phyloP scores from a whole-genome alignment of 2,113 vertebrate species.

The Pollachius pollachius region DNA sequence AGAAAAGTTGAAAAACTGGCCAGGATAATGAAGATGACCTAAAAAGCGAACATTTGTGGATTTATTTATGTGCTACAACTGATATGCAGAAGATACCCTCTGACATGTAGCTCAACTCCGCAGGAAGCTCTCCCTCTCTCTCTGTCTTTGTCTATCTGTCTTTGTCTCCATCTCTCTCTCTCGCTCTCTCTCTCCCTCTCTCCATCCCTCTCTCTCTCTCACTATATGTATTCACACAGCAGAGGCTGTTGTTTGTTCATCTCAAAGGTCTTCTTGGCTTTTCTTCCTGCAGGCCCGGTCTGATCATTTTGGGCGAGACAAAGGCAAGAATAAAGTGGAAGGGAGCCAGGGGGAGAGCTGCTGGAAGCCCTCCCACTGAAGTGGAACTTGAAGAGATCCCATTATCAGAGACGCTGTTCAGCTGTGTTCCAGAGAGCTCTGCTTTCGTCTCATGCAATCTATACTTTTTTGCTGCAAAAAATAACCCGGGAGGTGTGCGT shows the following conservation, averaged over 20 bases:
- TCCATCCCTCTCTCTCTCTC: neutral
- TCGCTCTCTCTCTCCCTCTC: too few relatives aligned
- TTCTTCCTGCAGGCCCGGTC: conserved; percentile 34
- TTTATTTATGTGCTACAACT: too few relatives aligned
- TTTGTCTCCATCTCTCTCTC: too few relatives aligned
- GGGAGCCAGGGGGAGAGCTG: conserved; percentile 21
- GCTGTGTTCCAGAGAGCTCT: conserved; percentile 49
- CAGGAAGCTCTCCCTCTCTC: too few relatives aligned
- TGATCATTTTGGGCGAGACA: conserved; percentile 43
- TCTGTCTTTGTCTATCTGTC: too few relatives aligned
- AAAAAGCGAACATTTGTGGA: too few relatives aligned
- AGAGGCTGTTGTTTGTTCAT: neutral
- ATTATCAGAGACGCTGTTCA: conserved; percentile 57
- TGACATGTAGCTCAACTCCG: too few relatives aligned
- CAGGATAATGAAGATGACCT: too few relatives aligned
- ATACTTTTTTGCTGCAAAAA: conserved; percentile 47
- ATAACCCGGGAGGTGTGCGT: conserved; percentile 18
- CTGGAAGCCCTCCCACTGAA: conserved; percentile 60
- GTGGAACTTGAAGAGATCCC: conserved; percentile 63
- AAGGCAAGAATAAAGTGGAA: conserved; percentile 41
- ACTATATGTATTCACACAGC: conserved; percentile 18
- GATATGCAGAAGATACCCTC: too few relatives aligned
- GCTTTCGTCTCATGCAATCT: conserved; percentile 46
- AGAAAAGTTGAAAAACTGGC: too few relatives aligned
- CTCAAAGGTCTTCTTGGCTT: neutral